Base-by-base conservation (phyloP, 2,888 invertebrate species). In the Silvanus unidentatus region DNA sequence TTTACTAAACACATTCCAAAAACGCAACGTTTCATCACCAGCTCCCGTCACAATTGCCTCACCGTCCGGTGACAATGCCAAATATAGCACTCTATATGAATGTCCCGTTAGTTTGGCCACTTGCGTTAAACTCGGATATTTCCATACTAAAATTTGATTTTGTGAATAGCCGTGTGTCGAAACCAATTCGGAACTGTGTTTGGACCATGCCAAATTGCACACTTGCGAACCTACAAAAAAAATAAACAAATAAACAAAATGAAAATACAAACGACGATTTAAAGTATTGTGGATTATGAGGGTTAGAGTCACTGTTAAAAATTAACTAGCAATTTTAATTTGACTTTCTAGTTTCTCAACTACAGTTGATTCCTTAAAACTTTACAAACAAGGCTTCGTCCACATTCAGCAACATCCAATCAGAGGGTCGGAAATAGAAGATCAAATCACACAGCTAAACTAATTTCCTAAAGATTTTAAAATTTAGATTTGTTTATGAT, bases 1-100 rank as follows among this genome's bases (percentile, higher is more conserved):
- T 77, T 98, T 98, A 65, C 93, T 95, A 75, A 99, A 99, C 0
- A 99, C 96, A 76, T 97, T 97, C 98, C 97, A 99, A 72, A 98
- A 99, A 5, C 98, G 78, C 3, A 99, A 77, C 0, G 98, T 99
- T 70, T 98, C 98, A 72, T 98, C 98, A 0, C 98, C 98, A 1
- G 98, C 98, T 16, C 98, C 98, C 0, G 98, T 99, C 0, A 99
- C 98, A 53, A 99, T 98, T 2, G 97, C 94, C 70, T 98, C 97
- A 27, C 98, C 98, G 70, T 97, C 97, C 0, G 98, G 98, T 2
- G 96, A 97, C 71, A 98, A 81, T 0, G 98, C 97, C 59, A 98
- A 74, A 72, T 98, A 98, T 0, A 99, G 76, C 2, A 99, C 98
- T 54, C 98, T 77, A 71, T 92, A 95, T 16, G 95, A 93, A 70